Base-by-base conservation (phyloP, 2,888 invertebrate species). In the Drosophila emarginata region DNA sequence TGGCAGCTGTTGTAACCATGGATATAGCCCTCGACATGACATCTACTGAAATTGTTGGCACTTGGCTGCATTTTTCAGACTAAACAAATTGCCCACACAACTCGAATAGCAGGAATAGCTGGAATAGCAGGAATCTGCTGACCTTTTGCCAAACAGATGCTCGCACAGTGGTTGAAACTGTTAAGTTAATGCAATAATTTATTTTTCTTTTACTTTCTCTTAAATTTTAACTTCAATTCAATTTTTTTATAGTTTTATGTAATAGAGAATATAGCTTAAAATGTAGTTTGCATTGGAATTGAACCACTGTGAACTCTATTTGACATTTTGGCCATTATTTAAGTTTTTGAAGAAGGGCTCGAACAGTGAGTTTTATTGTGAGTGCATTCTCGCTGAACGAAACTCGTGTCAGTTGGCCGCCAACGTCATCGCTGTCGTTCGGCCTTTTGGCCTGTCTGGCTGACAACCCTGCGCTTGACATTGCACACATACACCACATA, bases 321-420 rank as follows among this genome's bases (percentile, higher is more conserved):
- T 80, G 18, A 74, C 65, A 80, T 80, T 80, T 82, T 78, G 56
- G 74, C 61, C 69, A 71, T 73, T 83, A 76, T 83, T 83, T 64
- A 76, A 80, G 70, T 78, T 80, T 66, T 45, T 59, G 32, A 28
- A 26, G 15, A 58, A 39, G 50, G 58, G 26, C 50, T 51, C 45
- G 37, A 36, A 61, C 63, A 65, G 40, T 60, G 72, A 69, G 71
- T 71, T 67, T 65, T 45, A 67, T 23, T 23, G 26, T 26, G 26
- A 26, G 4, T 80, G 78, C 64, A 64, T 71, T 56, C 70, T 40
- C 36, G 71, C 54, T 23, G 58, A 52, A 14, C 57, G 67, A 40
- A 58, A 39, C 63, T 60, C 70, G 64, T 69, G 64, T 15, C 59
- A 14, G 64, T 51, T 51, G 52, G 45, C 21, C 11, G 45, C 45